phyloP scores from a whole-genome alignment of 2,113 vertebrate species.

The Poeciliopsis occidentalis region DNA sequence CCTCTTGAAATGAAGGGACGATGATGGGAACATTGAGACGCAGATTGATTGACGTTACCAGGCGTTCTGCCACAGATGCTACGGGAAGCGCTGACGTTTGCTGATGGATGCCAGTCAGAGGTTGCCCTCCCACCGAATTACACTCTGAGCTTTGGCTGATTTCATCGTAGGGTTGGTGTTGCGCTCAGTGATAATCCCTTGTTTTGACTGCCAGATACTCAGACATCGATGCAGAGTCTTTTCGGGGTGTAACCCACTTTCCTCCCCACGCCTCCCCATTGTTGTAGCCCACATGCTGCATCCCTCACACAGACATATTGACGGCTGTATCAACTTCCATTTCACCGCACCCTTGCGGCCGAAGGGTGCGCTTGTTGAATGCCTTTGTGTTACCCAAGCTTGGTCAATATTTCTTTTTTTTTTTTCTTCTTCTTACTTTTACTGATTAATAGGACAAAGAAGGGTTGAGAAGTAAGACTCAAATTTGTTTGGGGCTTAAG shows the following conservation, averaged over 20 bases:
- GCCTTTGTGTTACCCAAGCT: constrained; percentile 48
- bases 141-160: constrained; percentile 18
- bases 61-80: constrained; percentile 33
- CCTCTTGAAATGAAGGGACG: background rate
- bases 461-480: constrained; percentile 16
- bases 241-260: constrained; percentile 61
- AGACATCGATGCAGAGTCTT: constrained; percentile 42
- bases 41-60: constrained; percentile 45
- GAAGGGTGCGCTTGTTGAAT: constrained; percentile 50
- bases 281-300: constrained; percentile 54
- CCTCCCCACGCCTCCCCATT: constrained; percentile 30
- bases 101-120: constrained; percentile 53
- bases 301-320: constrained; percentile 71
- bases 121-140: constrained; percentile 22
- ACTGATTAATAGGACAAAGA: constrained; percentile 48
- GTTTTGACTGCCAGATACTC: constrained; percentile 29
- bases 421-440: constrained; percentile 41
- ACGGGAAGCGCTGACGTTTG: constrained; percentile 56
- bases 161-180: constrained; percentile 7
- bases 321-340: constrained; percentile 72
- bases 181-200: constrained; percentile 39
- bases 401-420: constrained; percentile 32
- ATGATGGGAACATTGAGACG: constrained; percentile 17
- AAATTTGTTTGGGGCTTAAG: constrained; percentile 35
- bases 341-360: constrained; percentile 70